Base-by-base conservation (phyloP, 2,113 vertebrate genomes). In the Anser brachyrhynchus region DNA sequence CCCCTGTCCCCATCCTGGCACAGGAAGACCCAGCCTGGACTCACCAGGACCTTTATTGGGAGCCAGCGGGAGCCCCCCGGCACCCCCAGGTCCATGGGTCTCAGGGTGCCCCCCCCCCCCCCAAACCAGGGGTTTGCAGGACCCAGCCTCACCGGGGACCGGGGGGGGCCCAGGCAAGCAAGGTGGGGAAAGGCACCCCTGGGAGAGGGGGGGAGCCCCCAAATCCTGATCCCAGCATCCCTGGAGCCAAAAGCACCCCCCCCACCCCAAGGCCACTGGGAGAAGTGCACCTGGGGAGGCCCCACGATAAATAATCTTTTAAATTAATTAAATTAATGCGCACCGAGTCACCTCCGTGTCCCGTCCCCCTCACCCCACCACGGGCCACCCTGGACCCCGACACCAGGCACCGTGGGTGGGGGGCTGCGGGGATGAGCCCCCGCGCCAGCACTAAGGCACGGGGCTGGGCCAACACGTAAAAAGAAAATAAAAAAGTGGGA, bases 321-420 rank as follows among this genome's bases (percentile, higher is more conserved):
- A 96, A 95, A 95, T 96, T 96, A 96, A 93, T 96, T 96, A 95
- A 95, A 93, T 96, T 95, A 96, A 92, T 83, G 39, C 15, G 4
- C 35, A 9, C 33, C 20, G 18, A 29, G 39, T 37, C 37, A 5
- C 62, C 15, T 17, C 54, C 35, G 62, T 64, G 52, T 54, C 51
- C 51, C 51, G 6, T 54, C 5, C 54, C 54, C 13, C 9, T 13
- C 35, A 5, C 7, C 54, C 11, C 4, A 11, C 29, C 6, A 33
- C 52, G 33, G 71, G 67, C 52, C 70, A 69, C 49, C 11, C 59
- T 52, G 28, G 41, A 46, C 20, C 71, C 83, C 1, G 0, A 92
- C 61, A 62, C 57, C 72, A 22, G 86, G 62, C 90, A 82, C 64
- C 89, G 20, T 49, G 46, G 46, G 26, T 15, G 35, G 76, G 82